These are phyloP conservation scores for Hexactinellida sp. DNA, from an alignment of 37 sponge, comb jelly and placozoan genomes.

Conservation along the genomic window DNA sequence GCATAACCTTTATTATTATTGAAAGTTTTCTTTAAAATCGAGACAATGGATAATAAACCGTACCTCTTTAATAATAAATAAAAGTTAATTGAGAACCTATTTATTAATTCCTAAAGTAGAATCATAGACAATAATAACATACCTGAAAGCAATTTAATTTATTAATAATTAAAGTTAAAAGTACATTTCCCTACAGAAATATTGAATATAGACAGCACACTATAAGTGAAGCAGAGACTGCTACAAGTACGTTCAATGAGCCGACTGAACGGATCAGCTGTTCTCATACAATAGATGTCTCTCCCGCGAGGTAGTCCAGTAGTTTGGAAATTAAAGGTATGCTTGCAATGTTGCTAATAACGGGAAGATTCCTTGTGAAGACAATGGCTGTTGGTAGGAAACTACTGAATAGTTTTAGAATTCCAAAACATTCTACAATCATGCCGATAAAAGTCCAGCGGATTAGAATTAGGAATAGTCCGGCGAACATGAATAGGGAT, in stretches of 20 bases:
- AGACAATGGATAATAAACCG: background rate
- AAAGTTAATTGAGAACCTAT: too few relatives aligned
- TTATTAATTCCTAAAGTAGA: too few relatives aligned
- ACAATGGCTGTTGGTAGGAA: background rate
- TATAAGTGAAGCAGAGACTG: background rate
- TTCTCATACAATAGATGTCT: background rate
- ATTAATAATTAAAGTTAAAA: background rate
- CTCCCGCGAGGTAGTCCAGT: background rate
- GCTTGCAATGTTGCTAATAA: background rate
- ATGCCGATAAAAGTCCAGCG: slow-evolving; percentile 93
- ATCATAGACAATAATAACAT: too few relatives aligned
- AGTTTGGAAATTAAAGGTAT: background rate
- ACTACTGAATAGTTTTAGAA: slow-evolving; percentile 31
- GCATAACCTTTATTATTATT: background rate
- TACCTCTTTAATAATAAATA: too few relatives aligned
- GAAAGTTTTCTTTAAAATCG: background rate
- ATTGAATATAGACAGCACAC: background rate
- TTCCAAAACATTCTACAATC: slow-evolving; percentile 80
- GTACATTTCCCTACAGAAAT: background rate
- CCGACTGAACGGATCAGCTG: too few relatives aligned
- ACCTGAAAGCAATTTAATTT: too few relatives aligned
- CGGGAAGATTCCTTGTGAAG: background rate
- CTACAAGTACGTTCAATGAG: too few relatives aligned
- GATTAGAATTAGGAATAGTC: slow-evolving; percentile 71
- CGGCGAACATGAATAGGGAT: slow-evolving; percentile 73